Evolutionary conservation across 1,140 invertebrate genomes (phyloP), one percentile per base, ranked within the genome.

Genomic region (Metopolophium dirhodum): DNA sequence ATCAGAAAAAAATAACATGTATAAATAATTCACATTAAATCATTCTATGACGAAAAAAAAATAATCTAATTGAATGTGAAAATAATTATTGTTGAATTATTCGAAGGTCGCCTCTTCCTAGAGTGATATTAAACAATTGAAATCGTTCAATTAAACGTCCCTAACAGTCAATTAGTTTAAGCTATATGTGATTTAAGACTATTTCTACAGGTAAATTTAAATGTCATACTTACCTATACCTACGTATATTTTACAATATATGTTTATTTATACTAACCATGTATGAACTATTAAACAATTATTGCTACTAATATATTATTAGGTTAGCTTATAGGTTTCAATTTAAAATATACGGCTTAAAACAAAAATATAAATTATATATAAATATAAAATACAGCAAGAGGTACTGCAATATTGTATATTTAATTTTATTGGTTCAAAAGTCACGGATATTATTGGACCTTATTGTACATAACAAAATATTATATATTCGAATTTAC

Each of bases 131-230:
- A 89, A 89, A 89, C 87, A 89, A 89, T 89, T 89, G 87, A 89
- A 89, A 54, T 89, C n/a, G 35, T 89, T 89, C 87, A 89, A 89
- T 89, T 89, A 89, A 89, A 89, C n/a, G 87, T 89, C 87, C 87
- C 87, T 89, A 54, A 89, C 87, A 89, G 51, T 89, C 87, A 89
- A 89, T 89, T 54, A 89, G 51, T 89, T 54, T 37, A 89, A 89
- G 47, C 49, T 54, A 23, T 37, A 11, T 54, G 9, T 89, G 87
- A 54, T 89, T 89, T 89, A 89, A 89, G 87, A 54, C 8, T 54
- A 37, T 49, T 18, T n/a, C n/a, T 54, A 89, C 87, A 89, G 87
- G 87, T 89, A 89, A 89, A 87, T 86, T 47, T 86, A 30, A 41
- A 35, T 77, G 30, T 0, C 61, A 77, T n/a, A n/a, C 6, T 18